Evolutionary conservation across 2,113 vertebrate species (phyloP).

Genomic region (Marcusenius ussheri): DNA sequence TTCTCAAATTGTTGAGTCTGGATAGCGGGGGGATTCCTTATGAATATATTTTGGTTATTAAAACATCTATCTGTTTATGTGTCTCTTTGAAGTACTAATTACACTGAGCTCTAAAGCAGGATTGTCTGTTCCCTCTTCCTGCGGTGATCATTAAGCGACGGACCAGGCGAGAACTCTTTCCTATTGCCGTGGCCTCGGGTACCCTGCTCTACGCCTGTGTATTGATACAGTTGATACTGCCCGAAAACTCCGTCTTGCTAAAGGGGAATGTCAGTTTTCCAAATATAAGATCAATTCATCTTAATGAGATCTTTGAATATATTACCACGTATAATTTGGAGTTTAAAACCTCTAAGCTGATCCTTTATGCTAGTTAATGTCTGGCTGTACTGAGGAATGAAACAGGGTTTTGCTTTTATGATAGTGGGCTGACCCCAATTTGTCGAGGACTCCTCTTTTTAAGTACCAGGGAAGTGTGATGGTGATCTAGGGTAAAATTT

Average conservation of each 20-base stretch:
- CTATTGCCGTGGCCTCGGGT: background rate
- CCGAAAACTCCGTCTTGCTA: constrained; percentile 5
- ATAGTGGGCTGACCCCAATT: background rate
- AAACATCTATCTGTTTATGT: constrained; percentile 21
- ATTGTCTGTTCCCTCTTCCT: background rate
- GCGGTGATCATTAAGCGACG: constrained; percentile 8
- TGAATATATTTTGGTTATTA: constrained; percentile 25
- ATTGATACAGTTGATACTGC: constrained; percentile 11
- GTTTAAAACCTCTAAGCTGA: background rate
- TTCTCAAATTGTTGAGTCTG: background rate
- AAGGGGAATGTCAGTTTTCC: constrained; percentile 11
- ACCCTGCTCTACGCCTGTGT: background rate
- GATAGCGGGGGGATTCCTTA: background rate
- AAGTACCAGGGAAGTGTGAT: background rate
- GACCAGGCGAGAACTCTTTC: background rate
- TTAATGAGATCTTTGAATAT: constrained; percentile 21
- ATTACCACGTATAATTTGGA: background rate
- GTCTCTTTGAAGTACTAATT: constrained; percentile 35
- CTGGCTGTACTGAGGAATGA: background rate
- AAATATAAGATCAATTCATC: constrained; percentile 14
- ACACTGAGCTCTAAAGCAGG: constrained; percentile 9
- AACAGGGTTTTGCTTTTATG: background rate
- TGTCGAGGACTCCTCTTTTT: background rate
- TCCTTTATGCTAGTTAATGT: background rate
- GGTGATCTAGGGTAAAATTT: background rate